Conservation (phyloP, 2,888 invertebrate species). For the Seira sanloemensis region DNA sequence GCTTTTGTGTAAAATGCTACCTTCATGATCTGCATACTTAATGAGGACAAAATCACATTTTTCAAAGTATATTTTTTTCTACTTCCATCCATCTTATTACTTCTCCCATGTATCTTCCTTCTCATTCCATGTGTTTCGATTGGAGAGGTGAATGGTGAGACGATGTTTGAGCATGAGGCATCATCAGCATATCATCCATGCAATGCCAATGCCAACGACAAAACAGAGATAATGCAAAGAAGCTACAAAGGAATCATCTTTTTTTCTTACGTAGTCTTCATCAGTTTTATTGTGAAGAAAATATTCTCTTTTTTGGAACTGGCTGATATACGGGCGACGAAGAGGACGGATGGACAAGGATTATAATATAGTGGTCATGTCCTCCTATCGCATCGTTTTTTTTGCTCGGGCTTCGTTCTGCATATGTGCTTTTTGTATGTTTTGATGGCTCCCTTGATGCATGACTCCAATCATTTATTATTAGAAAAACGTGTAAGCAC, state of each 20-base stretch:
- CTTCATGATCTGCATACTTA: constrained; percentile 63
- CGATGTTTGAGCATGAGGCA: neutral
- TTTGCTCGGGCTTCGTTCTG: no score
- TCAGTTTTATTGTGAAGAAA: neutral
- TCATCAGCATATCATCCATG: constrained; percentile 19
- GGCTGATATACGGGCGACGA: no score
- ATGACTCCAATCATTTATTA: constrained; percentile 60
- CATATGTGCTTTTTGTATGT: constrained; percentile 40
- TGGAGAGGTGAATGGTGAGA: no score
- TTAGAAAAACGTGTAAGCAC: constrained; percentile 58
- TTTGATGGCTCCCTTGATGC: constrained; percentile 57
- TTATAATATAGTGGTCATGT: no score
- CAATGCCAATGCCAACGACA: no score
- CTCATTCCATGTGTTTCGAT: neutral
- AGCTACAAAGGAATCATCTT: no score
- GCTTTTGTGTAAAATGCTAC: neutral
- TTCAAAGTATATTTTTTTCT: constrained; percentile 29
- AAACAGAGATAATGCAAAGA: no score
- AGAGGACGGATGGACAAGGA: no score
- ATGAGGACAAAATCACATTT: constrained; percentile 60
- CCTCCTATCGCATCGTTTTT: no score
- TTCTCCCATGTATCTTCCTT: constrained; percentile 32
- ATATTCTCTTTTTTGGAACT: neutral
- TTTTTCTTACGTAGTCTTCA: neutral
- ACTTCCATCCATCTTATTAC: constrained; percentile 28